phyloP scores from a whole-genome alignment of 2,888 invertebrate genomes.

The Xanthorhoe designata region DNA sequence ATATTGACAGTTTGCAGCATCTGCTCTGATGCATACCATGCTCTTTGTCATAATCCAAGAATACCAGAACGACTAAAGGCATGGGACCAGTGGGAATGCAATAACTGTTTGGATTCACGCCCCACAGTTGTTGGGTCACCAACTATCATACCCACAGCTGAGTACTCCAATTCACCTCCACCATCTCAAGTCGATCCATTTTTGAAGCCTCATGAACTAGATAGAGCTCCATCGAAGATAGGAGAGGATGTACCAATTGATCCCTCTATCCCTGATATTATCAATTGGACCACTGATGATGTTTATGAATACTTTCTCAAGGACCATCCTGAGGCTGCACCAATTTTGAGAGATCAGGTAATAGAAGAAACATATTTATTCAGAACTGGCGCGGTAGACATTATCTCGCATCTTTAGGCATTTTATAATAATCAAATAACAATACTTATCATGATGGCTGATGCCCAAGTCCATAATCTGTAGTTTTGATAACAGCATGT shows the following conservation, averaged over 20 bases:
- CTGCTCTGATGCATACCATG: constrained; percentile 95
- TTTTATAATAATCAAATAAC: too few relatives aligned
- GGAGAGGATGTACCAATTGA: constrained; percentile 83
- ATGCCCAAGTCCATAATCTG: too few relatives aligned
- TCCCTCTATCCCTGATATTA: constrained; percentile 91
- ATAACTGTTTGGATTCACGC: constrained; percentile 85
- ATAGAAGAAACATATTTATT: not conserved
- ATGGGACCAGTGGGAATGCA: constrained; percentile 90
- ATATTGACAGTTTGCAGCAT: constrained; percentile 91
- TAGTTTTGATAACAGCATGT: too few relatives aligned
- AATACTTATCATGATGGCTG: too few relatives aligned
- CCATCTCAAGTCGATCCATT: constrained; percentile 70
- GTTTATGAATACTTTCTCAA: constrained; percentile 92
- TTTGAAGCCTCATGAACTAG: constrained; percentile 77
- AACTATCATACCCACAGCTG: constrained; percentile 65
- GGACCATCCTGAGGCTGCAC: constrained; percentile 92
- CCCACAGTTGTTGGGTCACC: constrained; percentile 71
- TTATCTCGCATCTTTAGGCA: too few relatives aligned
- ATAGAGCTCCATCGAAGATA: constrained; percentile 72
- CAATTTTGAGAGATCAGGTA: constrained; percentile 93
- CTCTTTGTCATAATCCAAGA: constrained; percentile 91
- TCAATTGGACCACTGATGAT: constrained; percentile 93
- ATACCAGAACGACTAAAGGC: constrained; percentile 85
- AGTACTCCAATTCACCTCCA: constrained; percentile 59
- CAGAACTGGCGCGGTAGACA: too few relatives aligned